Percentiles rank a stretch among this genome's conserved stretches.
Evolutionary conservation across 2,797 vertebrate species (phyloP).

Genomic region (Melanotaenia parkinsoni): DNA sequence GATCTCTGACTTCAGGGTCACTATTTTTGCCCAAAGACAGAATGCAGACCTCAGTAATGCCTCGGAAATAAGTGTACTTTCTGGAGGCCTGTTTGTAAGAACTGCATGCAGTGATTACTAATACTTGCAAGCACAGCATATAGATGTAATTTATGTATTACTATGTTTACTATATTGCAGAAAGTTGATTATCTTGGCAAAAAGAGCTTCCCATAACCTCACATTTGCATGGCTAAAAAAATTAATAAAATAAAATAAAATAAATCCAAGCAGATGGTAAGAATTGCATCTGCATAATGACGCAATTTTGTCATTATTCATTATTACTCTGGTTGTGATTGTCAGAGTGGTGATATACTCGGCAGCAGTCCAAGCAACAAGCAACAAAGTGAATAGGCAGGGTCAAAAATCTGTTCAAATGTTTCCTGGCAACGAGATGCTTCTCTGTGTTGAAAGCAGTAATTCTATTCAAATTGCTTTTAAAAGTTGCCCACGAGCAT

Average conservation of each 20-base stretch:
- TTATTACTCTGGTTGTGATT: constrained; percentile 67
- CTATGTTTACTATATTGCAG: constrained; percentile 19
- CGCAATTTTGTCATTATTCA: constrained; percentile 71
- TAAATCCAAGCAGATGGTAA: constrained; percentile 66
- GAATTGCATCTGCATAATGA: constrained; percentile 75
- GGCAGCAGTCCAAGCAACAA: constrained; percentile 76
- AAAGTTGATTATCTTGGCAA: constrained; percentile 21
- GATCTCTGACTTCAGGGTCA: constrained; percentile 27
- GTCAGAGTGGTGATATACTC: constrained; percentile 65
- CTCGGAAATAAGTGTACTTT: constrained; percentile 1
- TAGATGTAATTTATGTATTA: constrained; percentile 16
- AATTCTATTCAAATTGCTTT: constrained; percentile 66
- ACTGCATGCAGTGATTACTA: constrained; percentile 16
- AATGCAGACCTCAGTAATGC: background rate
- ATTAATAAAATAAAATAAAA: constrained; percentile 34
- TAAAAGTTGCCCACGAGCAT: constrained; percentile 69
- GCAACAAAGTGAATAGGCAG: constrained; percentile 72
- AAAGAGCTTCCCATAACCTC: constrained; percentile 25
- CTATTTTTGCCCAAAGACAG: constrained; percentile 17
- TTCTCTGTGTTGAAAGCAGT: constrained; percentile 68
- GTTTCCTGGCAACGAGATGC: constrained; percentile 80
- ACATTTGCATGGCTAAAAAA: constrained; percentile 33
- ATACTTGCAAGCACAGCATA: constrained; percentile 21
- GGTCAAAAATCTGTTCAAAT: constrained; percentile 79
- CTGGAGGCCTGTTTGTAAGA: background rate